These are phyloP conservation scores for Cyclophora albipunctata DNA, from an alignment of 2,888 invertebrate genomes.

Conservation along the genomic window DNA sequence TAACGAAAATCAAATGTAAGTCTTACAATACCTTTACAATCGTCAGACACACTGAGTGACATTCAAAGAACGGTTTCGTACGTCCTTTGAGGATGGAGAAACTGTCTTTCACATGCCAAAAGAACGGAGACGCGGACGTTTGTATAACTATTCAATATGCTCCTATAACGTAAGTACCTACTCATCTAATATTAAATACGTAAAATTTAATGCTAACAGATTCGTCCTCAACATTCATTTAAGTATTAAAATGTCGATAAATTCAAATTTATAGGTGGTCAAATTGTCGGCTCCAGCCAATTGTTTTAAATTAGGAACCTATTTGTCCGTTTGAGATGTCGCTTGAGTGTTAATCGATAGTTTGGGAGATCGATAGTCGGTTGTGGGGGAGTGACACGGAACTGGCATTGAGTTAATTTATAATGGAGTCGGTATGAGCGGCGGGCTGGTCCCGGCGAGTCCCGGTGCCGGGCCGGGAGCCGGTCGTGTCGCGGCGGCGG, in stretches of 20 bases:
- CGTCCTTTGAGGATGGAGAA: no score
- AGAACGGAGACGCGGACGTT: no score
- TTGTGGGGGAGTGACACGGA: constrained; percentile 17
- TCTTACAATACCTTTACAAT: not conserved
- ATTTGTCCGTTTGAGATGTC: constrained; percentile 57
- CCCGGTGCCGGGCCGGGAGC: constrained; percentile 12
- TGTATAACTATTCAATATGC: no score
- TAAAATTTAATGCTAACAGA: constrained; percentile 20
- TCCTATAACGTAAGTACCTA: not conserved
- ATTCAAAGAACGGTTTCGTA: no score
- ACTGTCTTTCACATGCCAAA: no score
- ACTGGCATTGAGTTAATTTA: constrained; percentile 8
- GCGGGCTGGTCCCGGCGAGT: constrained; percentile 9
- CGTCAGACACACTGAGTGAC: no score
- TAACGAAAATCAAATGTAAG: constrained; percentile 22
- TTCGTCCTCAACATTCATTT: constrained; percentile 30
- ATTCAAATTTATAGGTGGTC: constrained; percentile 32
- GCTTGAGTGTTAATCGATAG: constrained; percentile 43
- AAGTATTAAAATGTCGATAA: constrained; percentile 25
- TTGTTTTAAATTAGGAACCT: constrained; percentile 60
- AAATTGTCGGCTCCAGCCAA: constrained; percentile 42
- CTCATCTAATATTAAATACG: constrained; percentile 7
- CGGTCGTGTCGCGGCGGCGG: constrained; percentile 12
- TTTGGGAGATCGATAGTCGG: constrained; percentile 25
- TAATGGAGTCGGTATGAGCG: constrained; percentile 6